A percentile compares a stretch with the other conserved stretches of the same genome.
phyloP scores from a whole-genome alignment of 2,888 invertebrate species.

The Tipula unca region DNA sequence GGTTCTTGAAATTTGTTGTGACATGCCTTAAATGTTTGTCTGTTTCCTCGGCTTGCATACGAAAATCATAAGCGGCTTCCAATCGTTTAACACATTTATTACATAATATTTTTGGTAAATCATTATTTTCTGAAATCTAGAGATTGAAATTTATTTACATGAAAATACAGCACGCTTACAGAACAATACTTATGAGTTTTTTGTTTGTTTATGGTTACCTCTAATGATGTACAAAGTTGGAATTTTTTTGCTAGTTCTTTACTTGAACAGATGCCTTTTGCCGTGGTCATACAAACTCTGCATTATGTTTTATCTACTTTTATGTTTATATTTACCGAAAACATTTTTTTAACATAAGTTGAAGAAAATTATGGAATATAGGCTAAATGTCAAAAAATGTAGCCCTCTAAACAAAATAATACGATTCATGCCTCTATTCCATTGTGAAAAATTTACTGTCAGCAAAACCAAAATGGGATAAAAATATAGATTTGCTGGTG shows the following conservation, averaged over 20 bases:
- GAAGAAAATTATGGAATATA: too few relatives aligned
- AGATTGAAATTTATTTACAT: not conserved
- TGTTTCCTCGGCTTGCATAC: conserved; percentile 30
- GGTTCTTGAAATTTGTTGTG: conserved; percentile 30
- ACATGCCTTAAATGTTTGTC: conserved; percentile 31
- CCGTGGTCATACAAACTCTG: conserved; percentile 33
- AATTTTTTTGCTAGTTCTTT: conserved; percentile 21
- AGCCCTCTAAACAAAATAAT: too few relatives aligned
- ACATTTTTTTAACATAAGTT: too few relatives aligned
- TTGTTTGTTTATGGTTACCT: conserved; percentile 20
- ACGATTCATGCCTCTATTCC: too few relatives aligned
- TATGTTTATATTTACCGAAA: conserved; percentile 30
- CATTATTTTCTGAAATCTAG: conserved; percentile 30
- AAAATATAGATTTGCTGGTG: too few relatives aligned
- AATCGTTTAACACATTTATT: conserved; percentile 30
- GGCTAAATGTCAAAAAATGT: too few relatives aligned
- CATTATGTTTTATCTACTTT: conserved; percentile 34
- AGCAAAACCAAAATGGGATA: too few relatives aligned
- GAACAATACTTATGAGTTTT: not conserved
- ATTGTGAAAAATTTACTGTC: too few relatives aligned
- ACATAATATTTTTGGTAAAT: conserved; percentile 32
- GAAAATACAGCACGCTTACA: not conserved
- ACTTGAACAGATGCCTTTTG: conserved; percentile 25
- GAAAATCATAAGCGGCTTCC: conserved; percentile 31
- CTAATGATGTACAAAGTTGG: conserved; percentile 22